Base-by-base conservation (phyloP, 2,888 invertebrate species). In the Diadromus collaris region DNA sequence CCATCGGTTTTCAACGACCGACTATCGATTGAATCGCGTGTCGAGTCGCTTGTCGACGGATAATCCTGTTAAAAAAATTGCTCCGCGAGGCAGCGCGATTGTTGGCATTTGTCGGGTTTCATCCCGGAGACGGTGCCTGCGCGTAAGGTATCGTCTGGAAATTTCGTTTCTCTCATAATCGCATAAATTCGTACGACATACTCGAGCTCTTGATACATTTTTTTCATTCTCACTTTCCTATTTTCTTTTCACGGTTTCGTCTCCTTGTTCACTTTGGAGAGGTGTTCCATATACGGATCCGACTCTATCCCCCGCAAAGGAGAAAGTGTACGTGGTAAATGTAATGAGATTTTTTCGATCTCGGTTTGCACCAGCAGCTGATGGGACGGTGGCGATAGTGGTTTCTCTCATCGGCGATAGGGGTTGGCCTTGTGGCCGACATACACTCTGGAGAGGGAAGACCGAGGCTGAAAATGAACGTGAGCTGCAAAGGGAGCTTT, bases 381-480 rank as follows among this genome's bases (percentile, higher is more conserved):
- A 27, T 16, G 21, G 3, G 21, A 38, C 34, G n/a, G 46, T 24
- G 64, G 32, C 29, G 56, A 58, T 58, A 9, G 38, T n/a, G 38
- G 51, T 63, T 41, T 61, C 32, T 46, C 21, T 21, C 32, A 46
- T 34, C 21, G 46, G 32, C 58, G 64, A 64, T 56, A 64, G 51
- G 38, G 38, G 51, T n/a, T 32, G 19, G 38, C 41, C 27, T 46
- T 19, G 19, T 44, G 29, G 29, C n/a, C 29, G 56, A 69, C 58
- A 46, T 58, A 73, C 58, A 46, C 64, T 65, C n/a, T 44, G 48
- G 65, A 46, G 58, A 27, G 32, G 41, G 24, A 34, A 70, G 44
- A 24, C 34, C 6, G 48, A 70, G 58, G 46, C 69, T 70, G 69
- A 58, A 60, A 60, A 58, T 70, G 69, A 70, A 60, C 69, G 46